Evolutionary conservation across 2,797 vertebrate species (phyloP).

Genomic region (Gymnodraco acuticeps): DNA sequence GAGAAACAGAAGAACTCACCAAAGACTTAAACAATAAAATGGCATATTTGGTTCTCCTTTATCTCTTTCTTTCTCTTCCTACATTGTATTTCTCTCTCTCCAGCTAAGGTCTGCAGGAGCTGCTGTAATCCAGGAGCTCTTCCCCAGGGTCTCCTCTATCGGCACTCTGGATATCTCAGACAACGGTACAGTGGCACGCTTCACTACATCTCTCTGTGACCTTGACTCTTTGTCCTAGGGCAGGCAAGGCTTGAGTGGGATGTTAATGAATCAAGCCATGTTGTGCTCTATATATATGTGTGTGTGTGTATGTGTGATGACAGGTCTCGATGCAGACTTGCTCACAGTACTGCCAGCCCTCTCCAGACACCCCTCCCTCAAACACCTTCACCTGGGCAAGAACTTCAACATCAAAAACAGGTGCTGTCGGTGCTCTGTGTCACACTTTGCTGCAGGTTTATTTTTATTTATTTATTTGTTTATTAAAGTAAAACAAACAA

Average conservation of each 20-base stretch:
- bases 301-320: slow-evolving; percentile 41
- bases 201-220: slow-evolving; percentile 43
- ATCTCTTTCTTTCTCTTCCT: slow-evolving; percentile 24
- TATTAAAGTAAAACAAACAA: too few species aligned
- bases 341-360: slow-evolving; percentile 89
- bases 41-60: not conserved
- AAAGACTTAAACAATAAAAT: slow-evolving; percentile 49
- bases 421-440: slow-evolving; percentile 68
- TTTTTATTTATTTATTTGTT: too few species aligned
- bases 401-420: slow-evolving; percentile 95
- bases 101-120: slow-evolving; percentile 91
- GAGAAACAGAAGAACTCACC: slow-evolving; percentile 64
- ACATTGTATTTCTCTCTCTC: slow-evolving; percentile 38
- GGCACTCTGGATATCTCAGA: slow-evolving; percentile 92
- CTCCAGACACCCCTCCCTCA: slow-evolving; percentile 90
- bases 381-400: slow-evolving; percentile 91
- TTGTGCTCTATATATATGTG: slow-evolving; percentile 23
- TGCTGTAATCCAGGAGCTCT: slow-evolving; percentile 89
- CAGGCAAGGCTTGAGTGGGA: slow-evolving; percentile 20
- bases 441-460: slow-evolving; percentile 24
- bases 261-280: slow-evolving; percentile 40
- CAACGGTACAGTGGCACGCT: slow-evolving; percentile 84
- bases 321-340: slow-evolving; percentile 90
- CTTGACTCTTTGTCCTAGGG: slow-evolving; percentile 51
- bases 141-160: slow-evolving; percentile 88